These are phyloP conservation scores for Harlomillsia oculata DNA, from an alignment of 1,140 invertebrate species.

Conservation along the genomic window DNA sequence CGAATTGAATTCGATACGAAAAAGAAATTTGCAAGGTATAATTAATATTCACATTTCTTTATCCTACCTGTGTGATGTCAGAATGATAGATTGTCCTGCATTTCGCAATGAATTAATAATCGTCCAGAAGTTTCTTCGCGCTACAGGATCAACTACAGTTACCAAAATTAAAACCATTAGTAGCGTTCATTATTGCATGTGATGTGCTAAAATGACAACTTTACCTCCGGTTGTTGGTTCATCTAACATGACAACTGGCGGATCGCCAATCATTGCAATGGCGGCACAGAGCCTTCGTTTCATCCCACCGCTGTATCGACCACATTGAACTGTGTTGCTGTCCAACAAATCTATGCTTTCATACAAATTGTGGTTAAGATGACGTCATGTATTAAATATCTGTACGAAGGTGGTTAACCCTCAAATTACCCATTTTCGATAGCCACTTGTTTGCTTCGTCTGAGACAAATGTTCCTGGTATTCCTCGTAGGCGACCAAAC, in stretches of 20 bases:
- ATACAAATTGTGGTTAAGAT: no score
- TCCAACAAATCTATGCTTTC: slow-evolving; percentile 35
- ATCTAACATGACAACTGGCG: slow-evolving; percentile 50
- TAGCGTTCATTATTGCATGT: no score
- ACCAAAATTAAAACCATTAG: neutral
- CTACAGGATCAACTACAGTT: slow-evolving; percentile 49
- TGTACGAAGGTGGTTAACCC: slow-evolving; percentile 35
- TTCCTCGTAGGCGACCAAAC: slow-evolving; percentile 47
- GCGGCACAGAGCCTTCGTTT: slow-evolving; percentile 54
- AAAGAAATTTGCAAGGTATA: neutral
- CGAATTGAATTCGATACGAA: neutral
- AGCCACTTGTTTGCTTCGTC: slow-evolving; percentile 39
- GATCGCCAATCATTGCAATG: slow-evolving; percentile 53
- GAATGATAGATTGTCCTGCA: slow-evolving; percentile 29
- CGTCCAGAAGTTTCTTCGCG: slow-evolving; percentile 41
- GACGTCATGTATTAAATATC: no score
- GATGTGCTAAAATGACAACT: neutral
- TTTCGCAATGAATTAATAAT: slow-evolving; percentile 35
- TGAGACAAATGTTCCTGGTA: slow-evolving; percentile 38
- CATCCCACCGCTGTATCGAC: slow-evolving; percentile 48
- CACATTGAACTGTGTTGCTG: slow-evolving; percentile 35
- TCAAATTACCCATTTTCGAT: neutral
- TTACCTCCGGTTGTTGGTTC: slow-evolving; percentile 49
- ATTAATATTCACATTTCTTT: neutral
- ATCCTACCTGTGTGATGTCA: slow-evolving; percentile 35